Conservation (phyloP, 2,888 invertebrate genomes). For the Mantis religiosa region DNA sequence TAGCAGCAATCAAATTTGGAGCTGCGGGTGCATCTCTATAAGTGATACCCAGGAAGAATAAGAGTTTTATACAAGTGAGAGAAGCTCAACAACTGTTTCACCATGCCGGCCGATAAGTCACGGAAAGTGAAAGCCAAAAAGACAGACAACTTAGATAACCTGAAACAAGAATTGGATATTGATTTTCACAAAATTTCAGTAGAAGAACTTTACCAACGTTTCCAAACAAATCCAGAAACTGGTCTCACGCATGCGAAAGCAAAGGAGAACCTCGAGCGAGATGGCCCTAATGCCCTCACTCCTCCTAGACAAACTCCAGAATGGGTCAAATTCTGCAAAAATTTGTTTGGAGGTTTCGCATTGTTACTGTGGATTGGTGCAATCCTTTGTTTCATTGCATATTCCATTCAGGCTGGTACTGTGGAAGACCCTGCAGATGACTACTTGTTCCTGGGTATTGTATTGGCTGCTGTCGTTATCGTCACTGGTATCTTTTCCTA, state of each 20-base stretch:
- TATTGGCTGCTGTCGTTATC: conserved; percentile 93
- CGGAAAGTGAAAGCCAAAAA: conserved; percentile 74
- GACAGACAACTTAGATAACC: conserved; percentile 91
- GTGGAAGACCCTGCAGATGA: conserved; percentile 94
- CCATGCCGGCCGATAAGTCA: conserved; percentile 44
- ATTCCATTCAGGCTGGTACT: conserved; percentile 88
- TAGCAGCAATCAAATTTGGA: not conserved
- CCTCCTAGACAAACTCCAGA: conserved; percentile 97
- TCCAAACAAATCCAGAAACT: conserved; percentile 95
- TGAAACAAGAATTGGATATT: conserved; percentile 98
- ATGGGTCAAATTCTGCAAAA: conserved; percentile 99
- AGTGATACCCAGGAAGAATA: not conserved
- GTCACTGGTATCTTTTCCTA: conserved; percentile 98
- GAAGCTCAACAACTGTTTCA: conserved; percentile 1
- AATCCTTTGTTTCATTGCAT: conserved; percentile 95
- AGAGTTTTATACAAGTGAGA: not conserved
- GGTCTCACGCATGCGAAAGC: conserved; percentile 96
- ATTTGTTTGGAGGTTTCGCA: conserved; percentile 96
- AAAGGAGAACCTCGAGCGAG: conserved; percentile 90
- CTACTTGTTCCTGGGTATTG: conserved; percentile 92
- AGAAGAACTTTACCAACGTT: conserved; percentile 94
- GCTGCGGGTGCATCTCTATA: not conserved
- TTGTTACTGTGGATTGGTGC: conserved; percentile 95
- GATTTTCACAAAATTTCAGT: conserved; percentile 97
- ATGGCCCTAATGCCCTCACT: conserved; percentile 93